Evolutionary conservation across 1,140 invertebrate species (phyloP).

Genomic region (Drosophila pseudoobscura): DNA sequence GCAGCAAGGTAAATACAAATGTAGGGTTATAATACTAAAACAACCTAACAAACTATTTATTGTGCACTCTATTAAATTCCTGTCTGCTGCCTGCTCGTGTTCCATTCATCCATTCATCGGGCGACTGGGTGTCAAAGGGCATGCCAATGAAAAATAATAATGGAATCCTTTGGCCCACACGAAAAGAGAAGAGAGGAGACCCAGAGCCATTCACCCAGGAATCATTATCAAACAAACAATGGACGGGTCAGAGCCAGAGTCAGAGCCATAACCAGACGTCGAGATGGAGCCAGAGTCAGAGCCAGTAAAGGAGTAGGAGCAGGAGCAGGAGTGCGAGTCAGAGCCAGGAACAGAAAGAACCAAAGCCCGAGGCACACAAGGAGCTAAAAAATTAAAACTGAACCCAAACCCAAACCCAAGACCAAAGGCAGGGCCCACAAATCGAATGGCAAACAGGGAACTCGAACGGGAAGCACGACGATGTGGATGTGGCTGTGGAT

Average conservation of each 20-base stretch:
- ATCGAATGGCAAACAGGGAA: constrained; percentile 38
- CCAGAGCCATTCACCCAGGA: constrained; percentile 47
- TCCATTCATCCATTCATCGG: background rate
- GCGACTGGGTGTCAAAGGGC: constrained; percentile 53
- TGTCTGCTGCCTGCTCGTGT: no score
- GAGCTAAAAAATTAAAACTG: constrained; percentile 18
- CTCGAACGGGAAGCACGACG: background rate
- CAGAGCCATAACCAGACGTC: constrained; percentile 8
- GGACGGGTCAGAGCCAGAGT: constrained; percentile 2
- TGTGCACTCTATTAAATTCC: background rate
- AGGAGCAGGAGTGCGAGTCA: background rate
- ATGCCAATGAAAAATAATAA: constrained; percentile 72
- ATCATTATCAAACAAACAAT: constrained; percentile 64
- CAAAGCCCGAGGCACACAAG: background rate
- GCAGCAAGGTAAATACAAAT: no score
- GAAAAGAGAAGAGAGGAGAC: constrained; percentile 14
- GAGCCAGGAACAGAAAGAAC: constrained; percentile 11
- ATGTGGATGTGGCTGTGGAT: background rate
- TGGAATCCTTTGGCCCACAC: constrained; percentile 48
- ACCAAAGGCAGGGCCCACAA: constrained; percentile 4
- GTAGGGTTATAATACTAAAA: no score
- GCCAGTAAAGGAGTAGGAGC: no score
- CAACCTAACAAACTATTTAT: no score
- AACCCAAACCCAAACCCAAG: constrained; percentile 2
- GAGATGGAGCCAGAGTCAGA: no score